phyloP scores from a whole-genome alignment of 2,888 invertebrate species.

The Chymomyza caudatula region DNA sequence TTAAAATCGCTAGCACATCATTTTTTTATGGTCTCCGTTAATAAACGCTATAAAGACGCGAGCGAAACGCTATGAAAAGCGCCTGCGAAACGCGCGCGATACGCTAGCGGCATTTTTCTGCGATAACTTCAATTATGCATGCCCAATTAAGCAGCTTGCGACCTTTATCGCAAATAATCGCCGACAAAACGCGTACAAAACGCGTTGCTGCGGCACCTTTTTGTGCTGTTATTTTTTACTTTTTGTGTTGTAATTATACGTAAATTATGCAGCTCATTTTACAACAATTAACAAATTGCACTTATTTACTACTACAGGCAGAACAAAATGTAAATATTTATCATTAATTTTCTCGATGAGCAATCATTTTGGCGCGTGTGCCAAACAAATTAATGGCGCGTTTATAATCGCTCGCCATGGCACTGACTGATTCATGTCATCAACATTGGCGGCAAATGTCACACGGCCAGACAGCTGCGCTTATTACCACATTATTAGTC shows the following conservation, averaged over 20 bases:
- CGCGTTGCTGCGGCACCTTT: constrained; percentile 54
- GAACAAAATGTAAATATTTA: constrained; percentile 55
- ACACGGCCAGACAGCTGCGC: neutral
- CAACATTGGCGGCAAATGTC: constrained; percentile 1
- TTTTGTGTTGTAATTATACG: constrained; percentile 55
- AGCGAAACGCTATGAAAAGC: neutral
- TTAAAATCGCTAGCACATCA: neutral
- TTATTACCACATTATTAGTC: neutral
- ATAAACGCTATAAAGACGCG: neutral
- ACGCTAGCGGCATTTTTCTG: neutral
- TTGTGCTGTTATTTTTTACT: constrained; percentile 28
- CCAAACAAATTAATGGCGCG: constrained; percentile 48
- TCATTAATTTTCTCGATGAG: constrained; percentile 63
- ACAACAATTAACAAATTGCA: constrained; percentile 66
- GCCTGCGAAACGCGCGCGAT: neutral
- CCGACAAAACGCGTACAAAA: constrained; percentile 17
- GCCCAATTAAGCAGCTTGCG: constrained; percentile 57
- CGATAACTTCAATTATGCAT: constrained; percentile 45
- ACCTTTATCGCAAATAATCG: constrained; percentile 44
- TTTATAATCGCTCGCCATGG: constrained; percentile 39
- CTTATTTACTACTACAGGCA: constrained; percentile 29
- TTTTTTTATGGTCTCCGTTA: no score
- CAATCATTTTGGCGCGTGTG: constrained; percentile 67
- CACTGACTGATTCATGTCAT: constrained; percentile 59
- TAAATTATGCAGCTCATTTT: constrained; percentile 63